Percentiles rank a stretch among this genome's conserved stretches.
Evolutionary conservation across 2,888 invertebrate species (phyloP).

Genomic region (Brachypalpus laphriformis): DNA sequence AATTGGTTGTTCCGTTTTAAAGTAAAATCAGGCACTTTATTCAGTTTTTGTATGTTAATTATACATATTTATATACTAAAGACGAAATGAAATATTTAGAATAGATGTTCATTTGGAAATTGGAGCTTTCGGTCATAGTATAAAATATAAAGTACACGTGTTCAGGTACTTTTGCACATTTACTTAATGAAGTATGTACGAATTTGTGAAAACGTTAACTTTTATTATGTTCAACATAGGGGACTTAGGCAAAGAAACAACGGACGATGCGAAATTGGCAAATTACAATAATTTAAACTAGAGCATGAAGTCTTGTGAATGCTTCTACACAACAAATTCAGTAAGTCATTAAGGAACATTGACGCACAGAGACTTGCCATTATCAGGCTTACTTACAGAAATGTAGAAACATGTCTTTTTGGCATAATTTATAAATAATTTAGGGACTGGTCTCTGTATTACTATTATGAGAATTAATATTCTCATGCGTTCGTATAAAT

Average conservation of each 20-base stretch:
- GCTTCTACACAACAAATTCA: too few relatives aligned
- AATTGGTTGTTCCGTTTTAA: conserved; percentile 47
- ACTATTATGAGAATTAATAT: too few relatives aligned
- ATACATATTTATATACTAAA: conserved; percentile 13
- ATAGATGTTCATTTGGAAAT: conserved; percentile 27
- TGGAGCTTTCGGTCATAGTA: conserved; percentile 47
- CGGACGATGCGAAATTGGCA: not conserved
- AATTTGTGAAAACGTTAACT: not conserved
- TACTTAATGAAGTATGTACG: not conserved
- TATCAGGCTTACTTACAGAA: too few relatives aligned
- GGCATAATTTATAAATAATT: too few relatives aligned
- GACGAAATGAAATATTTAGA: conserved; percentile 33
- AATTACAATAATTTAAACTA: not conserved
- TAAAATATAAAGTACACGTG: conserved; percentile 13
- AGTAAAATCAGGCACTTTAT: conserved; percentile 72
- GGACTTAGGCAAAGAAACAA: not conserved
- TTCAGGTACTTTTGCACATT: conserved; percentile 36
- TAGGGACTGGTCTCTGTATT: too few relatives aligned
- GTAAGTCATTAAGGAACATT: too few relatives aligned
- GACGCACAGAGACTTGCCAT: too few relatives aligned
- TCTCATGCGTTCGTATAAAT: too few relatives aligned
- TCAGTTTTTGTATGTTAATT: conserved; percentile 37
- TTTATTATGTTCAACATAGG: not conserved
- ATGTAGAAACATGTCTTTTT: too few relatives aligned
- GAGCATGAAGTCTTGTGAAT: too few relatives aligned